Percentiles rank a stretch among this genome's conserved stretches.
phyloP scores from a whole-genome alignment of 2,113 vertebrate species.

The Talpa occidentalis region DNA sequence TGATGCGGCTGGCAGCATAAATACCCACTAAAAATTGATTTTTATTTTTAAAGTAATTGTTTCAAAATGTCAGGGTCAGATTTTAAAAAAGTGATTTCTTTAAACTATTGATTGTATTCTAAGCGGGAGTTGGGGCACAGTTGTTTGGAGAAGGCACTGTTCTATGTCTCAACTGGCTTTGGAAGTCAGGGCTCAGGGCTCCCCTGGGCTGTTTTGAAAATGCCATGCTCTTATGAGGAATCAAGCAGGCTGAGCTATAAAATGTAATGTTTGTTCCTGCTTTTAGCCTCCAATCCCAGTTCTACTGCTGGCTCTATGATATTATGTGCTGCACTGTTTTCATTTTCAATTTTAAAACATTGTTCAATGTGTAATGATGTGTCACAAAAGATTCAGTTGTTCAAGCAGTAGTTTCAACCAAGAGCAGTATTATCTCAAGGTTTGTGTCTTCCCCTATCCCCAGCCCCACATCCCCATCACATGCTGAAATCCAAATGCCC shows the following conservation, averaged over 20 bases:
- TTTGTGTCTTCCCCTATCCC: neutral
- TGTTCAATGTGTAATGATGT: neutral
- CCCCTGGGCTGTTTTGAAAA: neutral
- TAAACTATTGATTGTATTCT: neutral
- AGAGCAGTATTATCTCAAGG: neutral
- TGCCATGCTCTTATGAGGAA: neutral
- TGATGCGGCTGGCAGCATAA: neutral
- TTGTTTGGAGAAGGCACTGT: neutral
- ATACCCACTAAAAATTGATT: neutral
- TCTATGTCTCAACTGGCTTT: neutral
- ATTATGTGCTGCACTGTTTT: neutral
- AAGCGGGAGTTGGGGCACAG: neutral
- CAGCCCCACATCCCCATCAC: rapidly evolving
- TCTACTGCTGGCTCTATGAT: neutral
- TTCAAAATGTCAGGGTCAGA: neutral
- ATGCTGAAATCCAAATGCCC: neutral
- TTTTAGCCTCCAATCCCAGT: neutral
- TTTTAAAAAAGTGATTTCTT: neutral
- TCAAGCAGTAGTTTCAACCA: neutral
- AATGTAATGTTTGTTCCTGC: neutral
- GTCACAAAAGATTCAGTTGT: neutral
- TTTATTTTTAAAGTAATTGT: neutral
- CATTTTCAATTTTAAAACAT: conserved; percentile 35
- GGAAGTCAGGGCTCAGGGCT: neutral
- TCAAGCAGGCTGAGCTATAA: neutral